These are phyloP conservation scores for Asobara japonica DNA, from an alignment of 1,140 invertebrate genomes.

Conservation along the genomic window DNA sequence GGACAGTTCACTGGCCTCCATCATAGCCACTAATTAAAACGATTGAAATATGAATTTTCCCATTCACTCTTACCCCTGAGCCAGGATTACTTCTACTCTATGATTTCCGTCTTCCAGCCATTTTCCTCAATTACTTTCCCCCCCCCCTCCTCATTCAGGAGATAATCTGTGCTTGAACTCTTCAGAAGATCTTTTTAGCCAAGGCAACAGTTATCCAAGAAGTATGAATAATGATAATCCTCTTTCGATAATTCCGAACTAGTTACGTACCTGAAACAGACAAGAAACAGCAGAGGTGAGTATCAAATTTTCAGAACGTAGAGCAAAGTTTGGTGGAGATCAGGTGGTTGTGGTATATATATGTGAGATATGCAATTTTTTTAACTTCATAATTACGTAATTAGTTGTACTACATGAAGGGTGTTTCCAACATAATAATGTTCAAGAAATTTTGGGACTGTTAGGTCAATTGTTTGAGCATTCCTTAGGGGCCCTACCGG, in stretches of 20 bases:
- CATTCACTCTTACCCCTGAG: not conserved
- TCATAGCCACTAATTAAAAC: conserved; percentile 4
- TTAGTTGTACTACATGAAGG: no score
- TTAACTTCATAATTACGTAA: no score
- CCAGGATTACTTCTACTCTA: conserved; percentile 5
- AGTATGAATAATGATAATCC: not conserved
- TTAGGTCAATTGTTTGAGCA: no score
- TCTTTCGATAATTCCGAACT: not conserved
- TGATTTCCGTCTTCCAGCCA: conserved; percentile 1
- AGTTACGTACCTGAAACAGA: conserved; percentile 6
- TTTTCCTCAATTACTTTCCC: not conserved
- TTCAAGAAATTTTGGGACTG: no score
- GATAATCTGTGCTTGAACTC: not conserved
- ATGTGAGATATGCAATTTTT: no score
- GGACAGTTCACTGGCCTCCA: not conserved
- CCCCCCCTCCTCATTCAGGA: not conserved
- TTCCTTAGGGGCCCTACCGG: no score
- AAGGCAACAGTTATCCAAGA: not conserved
- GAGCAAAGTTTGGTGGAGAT: no score
- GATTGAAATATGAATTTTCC: conserved; percentile 4
- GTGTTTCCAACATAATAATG: no score
- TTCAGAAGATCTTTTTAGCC: not conserved
- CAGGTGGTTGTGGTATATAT: no score
- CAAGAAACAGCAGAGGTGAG: not conserved
- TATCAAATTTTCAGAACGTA: not conserved